Evolutionary conservation across 2,113 vertebrate species (phyloP).

Genomic region (Gavialis gangeticus): DNA sequence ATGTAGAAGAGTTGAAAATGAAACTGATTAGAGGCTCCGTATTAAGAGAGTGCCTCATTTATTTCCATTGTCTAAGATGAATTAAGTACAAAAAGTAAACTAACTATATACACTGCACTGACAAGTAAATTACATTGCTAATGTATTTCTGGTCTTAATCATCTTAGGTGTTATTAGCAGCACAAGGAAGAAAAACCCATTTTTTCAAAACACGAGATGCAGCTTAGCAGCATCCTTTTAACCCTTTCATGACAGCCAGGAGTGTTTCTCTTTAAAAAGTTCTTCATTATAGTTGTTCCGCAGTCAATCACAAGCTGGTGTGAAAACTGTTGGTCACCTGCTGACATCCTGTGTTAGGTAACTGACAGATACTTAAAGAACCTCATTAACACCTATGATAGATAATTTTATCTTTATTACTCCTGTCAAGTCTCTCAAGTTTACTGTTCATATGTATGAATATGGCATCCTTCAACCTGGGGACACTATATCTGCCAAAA

Average conservation of each 20-base stretch:
- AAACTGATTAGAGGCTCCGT: background rate
- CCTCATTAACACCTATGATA: conserved; percentile 51
- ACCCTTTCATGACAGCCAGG: background rate
- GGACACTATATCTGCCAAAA: background rate
- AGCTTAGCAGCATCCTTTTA: background rate
- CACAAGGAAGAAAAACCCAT: background rate
- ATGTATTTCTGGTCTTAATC: background rate
- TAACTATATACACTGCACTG: background rate
- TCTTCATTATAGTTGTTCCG: conserved; percentile 5
- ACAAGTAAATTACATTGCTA: conserved; percentile 14
- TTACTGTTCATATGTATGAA: background rate
- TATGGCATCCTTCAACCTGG: background rate
- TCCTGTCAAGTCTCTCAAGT: conserved; percentile 56
- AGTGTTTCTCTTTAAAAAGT: background rate
- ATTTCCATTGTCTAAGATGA: background rate
- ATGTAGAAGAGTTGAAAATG: background rate
- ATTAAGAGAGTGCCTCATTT: background rate
- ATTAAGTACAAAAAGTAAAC: background rate
- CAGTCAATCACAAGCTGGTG: background rate
- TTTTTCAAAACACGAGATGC: background rate
- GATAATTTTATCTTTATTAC: conserved; percentile 47
- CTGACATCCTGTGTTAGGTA: conserved; percentile 40
- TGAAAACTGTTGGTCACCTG: conserved; percentile 27
- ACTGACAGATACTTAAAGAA: conserved; percentile 59
- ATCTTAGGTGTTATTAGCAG: background rate